These are phyloP conservation scores for Diplazon laetatorius DNA, from an alignment of 2,888 invertebrate species.

Conservation along the genomic window DNA sequence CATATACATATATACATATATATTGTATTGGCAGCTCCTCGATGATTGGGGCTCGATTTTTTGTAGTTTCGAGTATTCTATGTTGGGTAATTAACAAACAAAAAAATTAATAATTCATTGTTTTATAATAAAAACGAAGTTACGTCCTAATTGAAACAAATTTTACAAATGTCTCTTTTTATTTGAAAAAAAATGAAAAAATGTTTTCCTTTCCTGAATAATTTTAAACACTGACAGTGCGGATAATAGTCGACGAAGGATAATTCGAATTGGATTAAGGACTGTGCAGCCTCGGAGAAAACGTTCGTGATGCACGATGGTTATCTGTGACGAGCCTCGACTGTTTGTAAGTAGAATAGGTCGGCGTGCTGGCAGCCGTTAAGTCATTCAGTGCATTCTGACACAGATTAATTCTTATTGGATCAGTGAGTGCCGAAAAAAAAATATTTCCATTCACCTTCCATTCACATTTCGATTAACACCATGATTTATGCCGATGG, in stretches of 20 bases:
- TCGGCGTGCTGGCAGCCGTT: not conserved
- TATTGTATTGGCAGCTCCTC: slow-evolving; percentile 32
- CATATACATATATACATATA: not conserved
- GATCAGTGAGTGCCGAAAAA: not conserved
- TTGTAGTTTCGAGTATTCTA: slow-evolving; percentile 62
- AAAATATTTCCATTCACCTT: no score
- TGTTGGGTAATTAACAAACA: slow-evolving; percentile 63
- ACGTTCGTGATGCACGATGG: not conserved
- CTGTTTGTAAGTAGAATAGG: not conserved
- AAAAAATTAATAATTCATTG: slow-evolving; percentile 56
- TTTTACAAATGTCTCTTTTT: not conserved
- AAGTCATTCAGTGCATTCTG: not conserved
- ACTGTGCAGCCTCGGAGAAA: not conserved
- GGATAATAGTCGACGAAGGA: no score
- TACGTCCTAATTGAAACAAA: slow-evolving; percentile 38
- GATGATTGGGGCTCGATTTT: slow-evolving; percentile 57
- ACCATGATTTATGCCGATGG: no score
- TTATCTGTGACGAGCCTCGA: not conserved
- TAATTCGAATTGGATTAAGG: no score
- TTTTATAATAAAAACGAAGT: slow-evolving; percentile 63
- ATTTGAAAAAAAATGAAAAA: no score
- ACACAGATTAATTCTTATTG: not conserved
- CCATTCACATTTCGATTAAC: not conserved
- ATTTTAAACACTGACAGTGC: no score
- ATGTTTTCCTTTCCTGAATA: no score